A percentile compares a stretch with the other conserved stretches of the same genome.
Evolutionary conservation across 2,113 vertebrate species (phyloP).

Genomic region (Pelecanus crispus): DNA sequence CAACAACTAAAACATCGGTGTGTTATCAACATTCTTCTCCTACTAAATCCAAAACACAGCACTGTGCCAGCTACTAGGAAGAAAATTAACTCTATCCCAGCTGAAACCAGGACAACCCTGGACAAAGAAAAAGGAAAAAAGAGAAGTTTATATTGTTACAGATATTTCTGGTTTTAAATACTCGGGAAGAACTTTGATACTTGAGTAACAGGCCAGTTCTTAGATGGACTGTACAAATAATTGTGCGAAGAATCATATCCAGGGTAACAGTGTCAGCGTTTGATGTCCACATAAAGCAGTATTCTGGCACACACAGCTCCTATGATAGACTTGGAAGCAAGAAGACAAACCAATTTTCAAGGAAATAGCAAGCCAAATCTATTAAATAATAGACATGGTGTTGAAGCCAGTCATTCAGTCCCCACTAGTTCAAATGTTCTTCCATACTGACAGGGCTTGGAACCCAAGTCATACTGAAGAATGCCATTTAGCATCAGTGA

Average conservation of each 20-base stretch:
- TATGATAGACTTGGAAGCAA: neutral
- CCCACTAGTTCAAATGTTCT: neutral
- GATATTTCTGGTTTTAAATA: neutral
- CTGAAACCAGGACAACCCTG: no score
- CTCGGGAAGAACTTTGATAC: neutral
- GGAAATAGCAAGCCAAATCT: constrained; percentile 2
- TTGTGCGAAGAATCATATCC: neutral
- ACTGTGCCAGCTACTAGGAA: no score
- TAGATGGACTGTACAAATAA: neutral
- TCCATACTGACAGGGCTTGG: neutral
- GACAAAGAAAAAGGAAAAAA: neutral
- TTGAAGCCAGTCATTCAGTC: constrained; percentile 16
- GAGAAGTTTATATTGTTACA: neutral
- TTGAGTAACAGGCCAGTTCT: neutral
- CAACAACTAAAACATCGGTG: no score
- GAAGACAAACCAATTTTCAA: neutral
- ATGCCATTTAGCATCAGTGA: neutral
- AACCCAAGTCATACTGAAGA: neutral
- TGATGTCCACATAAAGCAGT: neutral
- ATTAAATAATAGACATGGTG: neutral
- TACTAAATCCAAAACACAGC: no score
- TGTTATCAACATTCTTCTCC: no score
- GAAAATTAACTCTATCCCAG: no score
- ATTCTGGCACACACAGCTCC: neutral
- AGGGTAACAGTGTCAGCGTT: neutral